Evolutionary conservation across 2,888 invertebrate species (phyloP).

Genomic region (Noctua pronuba): DNA sequence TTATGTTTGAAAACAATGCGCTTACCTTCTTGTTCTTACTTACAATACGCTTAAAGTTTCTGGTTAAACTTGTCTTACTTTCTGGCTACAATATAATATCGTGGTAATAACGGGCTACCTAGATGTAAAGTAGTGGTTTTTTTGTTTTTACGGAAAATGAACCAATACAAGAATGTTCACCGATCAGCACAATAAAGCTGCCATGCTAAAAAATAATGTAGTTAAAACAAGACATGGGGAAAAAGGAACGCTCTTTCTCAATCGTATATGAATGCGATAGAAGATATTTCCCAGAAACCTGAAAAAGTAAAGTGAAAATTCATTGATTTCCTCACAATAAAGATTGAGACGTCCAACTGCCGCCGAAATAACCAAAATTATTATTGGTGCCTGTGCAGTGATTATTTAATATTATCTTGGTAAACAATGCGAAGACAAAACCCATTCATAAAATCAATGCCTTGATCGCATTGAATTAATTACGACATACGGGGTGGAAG

Average conservation of each 20-base stretch:
- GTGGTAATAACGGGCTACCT: constrained; percentile 48
- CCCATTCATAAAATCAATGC: constrained; percentile 7
- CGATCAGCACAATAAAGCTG: background rate
- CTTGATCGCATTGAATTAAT: constrained; percentile 2
- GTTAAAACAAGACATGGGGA: constrained; percentile 5
- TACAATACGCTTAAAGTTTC: constrained; percentile 6
- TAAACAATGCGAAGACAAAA: constrained; percentile 17
- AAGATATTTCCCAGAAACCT: constrained; percentile 1
- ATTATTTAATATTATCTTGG: constrained; percentile 14
- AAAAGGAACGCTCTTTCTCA: background rate
- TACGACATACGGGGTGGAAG: background rate
- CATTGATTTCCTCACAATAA: background rate
- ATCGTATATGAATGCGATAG: constrained; percentile 7
- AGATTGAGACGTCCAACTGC: background rate
- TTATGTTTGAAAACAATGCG: constrained; percentile 6
- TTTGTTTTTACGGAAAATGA: background rate
- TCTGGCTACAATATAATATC: constrained; percentile 28
- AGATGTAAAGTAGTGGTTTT: background rate
- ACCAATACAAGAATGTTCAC: background rate
- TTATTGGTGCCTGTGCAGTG: constrained; percentile 19
- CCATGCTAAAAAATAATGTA: background rate
- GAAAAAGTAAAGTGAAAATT: constrained; percentile 5
- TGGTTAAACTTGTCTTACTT: background rate
- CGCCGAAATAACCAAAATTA: background rate
- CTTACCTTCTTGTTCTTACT: constrained; percentile 5